Conservation (phyloP, 2,113 vertebrate genomes). For the Hippocampus abdominalis region DNA sequence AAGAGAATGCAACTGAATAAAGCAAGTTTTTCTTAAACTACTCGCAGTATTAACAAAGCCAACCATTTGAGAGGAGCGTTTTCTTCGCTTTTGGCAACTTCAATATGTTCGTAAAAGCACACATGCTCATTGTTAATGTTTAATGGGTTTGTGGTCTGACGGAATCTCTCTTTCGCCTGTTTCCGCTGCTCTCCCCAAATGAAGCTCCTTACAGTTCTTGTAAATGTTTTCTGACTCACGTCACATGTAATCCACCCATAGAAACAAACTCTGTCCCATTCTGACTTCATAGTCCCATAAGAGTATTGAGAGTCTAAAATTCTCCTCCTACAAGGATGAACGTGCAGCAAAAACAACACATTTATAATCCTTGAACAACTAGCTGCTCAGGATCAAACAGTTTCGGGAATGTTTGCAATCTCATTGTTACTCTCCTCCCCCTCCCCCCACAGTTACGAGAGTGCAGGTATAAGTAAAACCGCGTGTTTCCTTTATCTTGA, state of each 20-base stretch:
- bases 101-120: background rate
- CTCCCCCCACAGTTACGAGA: background rate
- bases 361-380: conserved; percentile 4
- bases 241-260: conserved; percentile 70
- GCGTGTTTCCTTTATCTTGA: background rate
- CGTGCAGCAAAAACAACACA: background rate
- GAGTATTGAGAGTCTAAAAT: conserved; percentile 28
- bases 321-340: conserved; percentile 14
- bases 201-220: conserved; percentile 43
- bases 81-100: background rate
- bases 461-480: background rate
- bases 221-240: conserved; percentile 64
- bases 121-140: conserved; percentile 1
- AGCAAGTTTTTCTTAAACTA: background rate
- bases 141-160: conserved; percentile 8
- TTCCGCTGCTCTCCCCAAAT: background rate
- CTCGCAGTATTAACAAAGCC: background rate
- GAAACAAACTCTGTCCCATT: conserved; percentile 52
- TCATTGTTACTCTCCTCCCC: no score
- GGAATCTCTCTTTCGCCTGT: background rate
- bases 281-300: conserved; percentile 61
- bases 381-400: background rate
- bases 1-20: background rate
- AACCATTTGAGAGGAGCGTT: background rate
- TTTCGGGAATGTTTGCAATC: background rate